Conservation (phyloP, 2,113 vertebrate species). For the Sphyrna mokarran region DNA sequence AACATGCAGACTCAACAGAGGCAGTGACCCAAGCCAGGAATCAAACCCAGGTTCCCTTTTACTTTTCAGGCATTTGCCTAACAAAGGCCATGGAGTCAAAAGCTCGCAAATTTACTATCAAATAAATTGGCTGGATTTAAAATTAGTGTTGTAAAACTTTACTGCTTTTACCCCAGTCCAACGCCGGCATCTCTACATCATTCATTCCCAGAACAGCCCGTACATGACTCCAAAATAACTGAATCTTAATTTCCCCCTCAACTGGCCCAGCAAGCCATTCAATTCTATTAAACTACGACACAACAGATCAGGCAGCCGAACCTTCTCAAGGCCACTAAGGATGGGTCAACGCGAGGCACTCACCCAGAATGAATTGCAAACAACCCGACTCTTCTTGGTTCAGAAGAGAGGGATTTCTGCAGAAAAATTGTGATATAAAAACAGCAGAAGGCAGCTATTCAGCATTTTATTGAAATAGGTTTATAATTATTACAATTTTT, state of each 20-base stretch:
- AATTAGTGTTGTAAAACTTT: too few relatives aligned
- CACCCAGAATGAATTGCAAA: background rate
- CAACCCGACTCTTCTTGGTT: background rate
- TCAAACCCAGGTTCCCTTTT: too few relatives aligned
- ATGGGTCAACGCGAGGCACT: background rate
- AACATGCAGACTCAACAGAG: too few relatives aligned
- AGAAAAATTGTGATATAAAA: background rate
- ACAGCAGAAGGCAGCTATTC: background rate
- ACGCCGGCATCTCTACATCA: too few relatives aligned
- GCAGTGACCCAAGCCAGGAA: too few relatives aligned
- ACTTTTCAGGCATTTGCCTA: too few relatives aligned
- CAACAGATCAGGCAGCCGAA: background rate
- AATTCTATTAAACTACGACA: background rate
- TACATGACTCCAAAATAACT: background rate
- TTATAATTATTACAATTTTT: background rate
- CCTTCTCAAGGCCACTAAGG: background rate
- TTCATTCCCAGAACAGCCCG: background rate
- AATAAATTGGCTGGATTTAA: too few relatives aligned
- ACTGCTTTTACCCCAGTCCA: too few relatives aligned
- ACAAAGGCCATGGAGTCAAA: too few relatives aligned
- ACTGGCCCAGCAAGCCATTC: background rate
- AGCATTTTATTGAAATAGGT: too few relatives aligned
- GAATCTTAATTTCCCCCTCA: background rate
- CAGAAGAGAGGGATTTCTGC: background rate
- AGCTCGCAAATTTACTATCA: too few relatives aligned